A percentile compares a stretch with the other conserved stretches of the same genome.
These are phyloP conservation scores for Lapara coniferarum DNA, from an alignment of 2,888 invertebrate genomes.

Conservation along the genomic window DNA sequence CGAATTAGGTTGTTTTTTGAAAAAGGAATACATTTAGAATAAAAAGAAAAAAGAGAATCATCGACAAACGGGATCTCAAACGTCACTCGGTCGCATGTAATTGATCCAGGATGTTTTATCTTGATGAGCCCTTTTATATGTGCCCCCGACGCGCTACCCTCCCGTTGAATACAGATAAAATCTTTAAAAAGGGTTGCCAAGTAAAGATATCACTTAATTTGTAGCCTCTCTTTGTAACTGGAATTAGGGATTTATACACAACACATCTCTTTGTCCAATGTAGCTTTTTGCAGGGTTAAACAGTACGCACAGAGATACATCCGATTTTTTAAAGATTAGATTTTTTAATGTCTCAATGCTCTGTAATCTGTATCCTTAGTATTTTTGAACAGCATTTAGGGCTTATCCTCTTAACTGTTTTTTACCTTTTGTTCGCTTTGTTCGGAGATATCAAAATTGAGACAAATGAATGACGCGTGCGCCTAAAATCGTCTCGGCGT, in stretches of 20 bases:
- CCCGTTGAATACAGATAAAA: conserved; percentile 74
- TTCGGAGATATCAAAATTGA: conserved; percentile 63
- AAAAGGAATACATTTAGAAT: conserved; percentile 45
- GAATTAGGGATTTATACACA: conserved; percentile 70
- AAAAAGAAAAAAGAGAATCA: conserved; percentile 56
- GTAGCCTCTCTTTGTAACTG: conserved; percentile 79
- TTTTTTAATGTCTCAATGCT: conserved; percentile 61
- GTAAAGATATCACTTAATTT: conserved; percentile 83
- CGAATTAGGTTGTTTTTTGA: conserved; percentile 36
- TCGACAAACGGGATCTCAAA: conserved; percentile 72
- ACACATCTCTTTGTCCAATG: conserved; percentile 56
- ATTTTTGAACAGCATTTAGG: conserved; percentile 60
- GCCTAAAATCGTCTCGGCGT: conserved; percentile 59
- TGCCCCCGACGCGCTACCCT: conserved; percentile 79
- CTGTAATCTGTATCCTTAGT: conserved; percentile 64
- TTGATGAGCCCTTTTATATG: conserved; percentile 77
- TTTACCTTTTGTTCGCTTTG: conserved; percentile 65
- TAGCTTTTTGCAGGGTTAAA: conserved; percentile 58
- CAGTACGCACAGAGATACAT: conserved; percentile 49
- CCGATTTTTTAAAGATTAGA: conserved; percentile 67
- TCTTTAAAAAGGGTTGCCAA: conserved; percentile 82
- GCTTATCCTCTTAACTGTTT: conserved; percentile 65
- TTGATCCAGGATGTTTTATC: conserved; percentile 82
- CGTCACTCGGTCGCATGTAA: conserved; percentile 78
- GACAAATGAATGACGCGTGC: conserved; percentile 72